A percentile compares a stretch with the other conserved stretches of the same genome.
Evolutionary conservation across 2,888 invertebrate species (phyloP).

Genomic region (Lepetodrilus schrolli): DNA sequence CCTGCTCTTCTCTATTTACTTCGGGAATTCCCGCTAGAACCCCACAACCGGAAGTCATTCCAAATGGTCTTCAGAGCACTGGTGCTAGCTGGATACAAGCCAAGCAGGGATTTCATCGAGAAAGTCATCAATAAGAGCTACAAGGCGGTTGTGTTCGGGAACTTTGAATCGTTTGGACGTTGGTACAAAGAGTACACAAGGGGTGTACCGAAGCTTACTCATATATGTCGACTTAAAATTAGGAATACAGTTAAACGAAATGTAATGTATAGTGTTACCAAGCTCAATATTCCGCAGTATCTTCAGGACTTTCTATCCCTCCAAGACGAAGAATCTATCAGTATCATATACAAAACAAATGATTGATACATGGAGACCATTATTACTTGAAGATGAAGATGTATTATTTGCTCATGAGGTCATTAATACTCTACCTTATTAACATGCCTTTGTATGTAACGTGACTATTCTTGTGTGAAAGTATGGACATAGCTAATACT

Average conservation of each 20-base stretch:
- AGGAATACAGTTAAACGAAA: neutral
- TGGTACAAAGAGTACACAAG: constrained; percentile 13
- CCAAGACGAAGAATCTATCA: neutral
- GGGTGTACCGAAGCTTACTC: neutral
- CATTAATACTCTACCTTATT: too few relatives aligned
- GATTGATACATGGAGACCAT: neutral
- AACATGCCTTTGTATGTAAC: too few relatives aligned
- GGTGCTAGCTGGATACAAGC: constrained; percentile 22
- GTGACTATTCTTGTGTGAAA: too few relatives aligned
- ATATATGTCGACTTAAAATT: neutral
- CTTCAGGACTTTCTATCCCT: neutral
- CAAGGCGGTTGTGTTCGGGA: neutral
- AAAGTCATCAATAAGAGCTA: neutral
- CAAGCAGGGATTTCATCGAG: neutral
- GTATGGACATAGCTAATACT: too few relatives aligned
- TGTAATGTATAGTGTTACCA: constrained; percentile 3
- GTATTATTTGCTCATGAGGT: too few relatives aligned
- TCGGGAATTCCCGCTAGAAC: constrained; percentile 20
- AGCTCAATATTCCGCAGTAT: constrained; percentile 7
- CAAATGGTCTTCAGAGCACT: constrained; percentile 19
- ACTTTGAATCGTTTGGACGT: constrained; percentile 3
- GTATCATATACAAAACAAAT: neutral
- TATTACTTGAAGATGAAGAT: too few relatives aligned
- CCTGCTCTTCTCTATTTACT: neutral
- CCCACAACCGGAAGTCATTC: constrained; percentile 13